phyloP scores from a whole-genome alignment of 2,888 invertebrate genomes.

The Pocota personata region DNA sequence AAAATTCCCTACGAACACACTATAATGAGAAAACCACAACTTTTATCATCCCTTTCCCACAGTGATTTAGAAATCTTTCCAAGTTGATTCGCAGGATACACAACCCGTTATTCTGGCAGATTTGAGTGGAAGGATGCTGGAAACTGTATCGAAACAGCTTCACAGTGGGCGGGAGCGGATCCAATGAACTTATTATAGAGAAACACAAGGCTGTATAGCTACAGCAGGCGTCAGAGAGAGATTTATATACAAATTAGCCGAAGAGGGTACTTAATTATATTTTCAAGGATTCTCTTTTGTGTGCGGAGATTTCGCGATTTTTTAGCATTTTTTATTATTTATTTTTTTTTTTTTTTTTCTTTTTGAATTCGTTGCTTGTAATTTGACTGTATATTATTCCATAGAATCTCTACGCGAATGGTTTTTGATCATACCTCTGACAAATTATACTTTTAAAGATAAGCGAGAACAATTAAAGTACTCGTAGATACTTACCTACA shows the following conservation, averaged over 20 bases:
- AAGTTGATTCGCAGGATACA: slow-evolving; percentile 40
- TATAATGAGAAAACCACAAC: slow-evolving; percentile 46
- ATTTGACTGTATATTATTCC: not conserved
- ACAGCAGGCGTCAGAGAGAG: slow-evolving; percentile 23
- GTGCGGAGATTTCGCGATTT: slow-evolving; percentile 10
- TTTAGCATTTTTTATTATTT: not conserved
- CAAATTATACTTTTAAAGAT: not conserved
- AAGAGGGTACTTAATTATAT: slow-evolving; percentile 69
- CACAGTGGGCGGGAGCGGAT: not conserved
- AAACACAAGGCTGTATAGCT: not conserved
- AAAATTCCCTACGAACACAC: not conserved
- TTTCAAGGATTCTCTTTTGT: slow-evolving; percentile 53
- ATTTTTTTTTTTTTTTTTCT: not conserved
- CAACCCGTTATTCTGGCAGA: slow-evolving; percentile 17
- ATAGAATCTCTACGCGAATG: not conserved
- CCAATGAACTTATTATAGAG: slow-evolving; percentile 18
- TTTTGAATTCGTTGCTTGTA: not conserved
- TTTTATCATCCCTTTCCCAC: not conserved
- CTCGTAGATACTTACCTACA: too few relatives aligned
- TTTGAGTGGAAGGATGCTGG: slow-evolving; percentile 25
- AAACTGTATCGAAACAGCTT: slow-evolving; percentile 54
- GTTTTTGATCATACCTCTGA: not conserved
- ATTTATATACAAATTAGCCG: slow-evolving; percentile 64
- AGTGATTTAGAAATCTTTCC: slow-evolving; percentile 11
- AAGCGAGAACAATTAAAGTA: not conserved